Evolutionary conservation across 2,888 invertebrate species (phyloP), one percentile per base, ranked within the genome.

Genomic region (Harpalus rufipes): DNA sequence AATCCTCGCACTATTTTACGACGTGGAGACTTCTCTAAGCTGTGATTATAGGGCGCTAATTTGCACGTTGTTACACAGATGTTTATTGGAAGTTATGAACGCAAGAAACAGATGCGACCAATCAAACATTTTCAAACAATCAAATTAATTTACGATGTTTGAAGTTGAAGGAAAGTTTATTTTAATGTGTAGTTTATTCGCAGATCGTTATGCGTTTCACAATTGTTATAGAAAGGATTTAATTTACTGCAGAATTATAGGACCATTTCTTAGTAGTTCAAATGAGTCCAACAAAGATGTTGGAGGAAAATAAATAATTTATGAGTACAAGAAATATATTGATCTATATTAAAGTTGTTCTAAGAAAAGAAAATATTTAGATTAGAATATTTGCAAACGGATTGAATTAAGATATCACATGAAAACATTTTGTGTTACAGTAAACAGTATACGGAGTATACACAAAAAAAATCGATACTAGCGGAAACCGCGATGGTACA

Each of bases 1-100:
- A 89, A 90, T 90, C 90, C 89, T 89, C 88, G 88, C 89, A 88
- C 89, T 90, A 90, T 89, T 90, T 90, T 90, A 90, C 89, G 90
- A 90, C 87, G 90, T 90, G 90, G 89, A 88, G 90, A 90, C 88
- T 88, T 87, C 87, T 87, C 87, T 88, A 88, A 1, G 14, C 16
- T 18, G 68, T 39, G 89, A 90, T 90, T 90, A 90, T 87, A 89
- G 89, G 89, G 89, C 89, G 89, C 90, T 89, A 88, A 89, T 89
- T 89, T 88, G 88, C 87, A 88, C 87, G 68, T 72, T 83, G 76
- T 84, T 81, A 85, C 78, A 80, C 80, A 61, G 85, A 84, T 81
- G 81, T 83, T 83, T 85, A 59, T 63, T 78, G 59, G 32, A 81
- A 81, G 16, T 81, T 81, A 61, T 65, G 41, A 65, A 21, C 41